These are phyloP conservation scores for Spilarctia lutea DNA, from an alignment of 2,888 invertebrate species.

Conservation along the genomic window DNA sequence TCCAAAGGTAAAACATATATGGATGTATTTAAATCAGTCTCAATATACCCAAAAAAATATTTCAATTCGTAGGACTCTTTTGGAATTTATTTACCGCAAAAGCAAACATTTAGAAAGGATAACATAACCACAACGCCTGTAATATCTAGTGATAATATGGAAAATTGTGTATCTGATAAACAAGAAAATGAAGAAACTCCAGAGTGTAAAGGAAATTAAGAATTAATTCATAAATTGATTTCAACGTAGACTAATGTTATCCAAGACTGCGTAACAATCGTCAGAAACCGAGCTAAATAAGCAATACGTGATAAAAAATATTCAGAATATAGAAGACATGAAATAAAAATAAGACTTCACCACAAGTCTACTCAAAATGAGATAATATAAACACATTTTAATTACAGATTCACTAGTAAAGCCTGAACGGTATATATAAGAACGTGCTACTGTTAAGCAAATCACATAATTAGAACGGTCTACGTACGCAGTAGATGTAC, in stretches of 20 bases:
- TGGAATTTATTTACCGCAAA: constrained; percentile 5
- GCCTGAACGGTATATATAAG: not conserved
- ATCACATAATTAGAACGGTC: not conserved
- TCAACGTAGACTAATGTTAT: not conserved
- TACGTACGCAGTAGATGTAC: not conserved
- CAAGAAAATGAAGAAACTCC: not conserved
- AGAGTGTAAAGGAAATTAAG: not conserved
- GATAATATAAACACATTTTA: not conserved
- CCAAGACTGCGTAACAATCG: not conserved
- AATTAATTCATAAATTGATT: not conserved
- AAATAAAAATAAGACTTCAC: not conserved
- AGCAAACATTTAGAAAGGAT: not conserved
- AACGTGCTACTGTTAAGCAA: not conserved
- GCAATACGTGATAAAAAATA: not conserved
- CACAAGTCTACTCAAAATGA: not conserved
- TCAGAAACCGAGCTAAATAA: not conserved
- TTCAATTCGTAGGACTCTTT: constrained; percentile 2
- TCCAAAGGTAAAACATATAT: constrained; percentile 5
- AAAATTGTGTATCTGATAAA: not conserved
- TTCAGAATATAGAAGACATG: not conserved
- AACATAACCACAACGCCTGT: constrained; percentile 7
- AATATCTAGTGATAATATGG: not conserved
- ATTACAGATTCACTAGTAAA: not conserved
- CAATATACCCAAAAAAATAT: not conserved
- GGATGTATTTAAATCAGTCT: not conserved